Evolutionary conservation across 2,888 invertebrate genomes (phyloP).

Genomic region (Lottia gigantea): DNA sequence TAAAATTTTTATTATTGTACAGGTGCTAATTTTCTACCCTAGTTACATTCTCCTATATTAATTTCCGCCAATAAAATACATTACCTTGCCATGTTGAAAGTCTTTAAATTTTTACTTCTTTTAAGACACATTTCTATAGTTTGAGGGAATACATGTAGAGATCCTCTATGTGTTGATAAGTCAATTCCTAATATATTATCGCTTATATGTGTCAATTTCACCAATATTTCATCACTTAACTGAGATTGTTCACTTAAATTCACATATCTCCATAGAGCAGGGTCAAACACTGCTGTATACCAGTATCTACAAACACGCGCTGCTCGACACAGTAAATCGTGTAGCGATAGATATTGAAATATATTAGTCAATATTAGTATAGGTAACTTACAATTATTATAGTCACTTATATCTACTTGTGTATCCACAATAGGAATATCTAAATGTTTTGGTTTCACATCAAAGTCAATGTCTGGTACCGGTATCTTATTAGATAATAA

Average conservation of each 20-base stretch:
- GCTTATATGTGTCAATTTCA: constrained; percentile 39
- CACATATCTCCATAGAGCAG: constrained; percentile 41
- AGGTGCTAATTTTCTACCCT: no score
- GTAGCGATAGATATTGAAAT: constrained; percentile 33
- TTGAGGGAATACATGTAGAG: constrained; percentile 36
- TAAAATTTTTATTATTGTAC: no score
- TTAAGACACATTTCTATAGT: constrained; percentile 37
- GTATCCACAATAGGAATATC: no score
- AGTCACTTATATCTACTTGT: no score
- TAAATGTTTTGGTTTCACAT: no score
- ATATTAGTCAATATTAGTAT: constrained; percentile 33
- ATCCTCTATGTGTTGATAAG: constrained; percentile 39
- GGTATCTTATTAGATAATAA: not conserved
- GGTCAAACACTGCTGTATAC: constrained; percentile 38
- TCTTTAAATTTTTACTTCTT: constrained; percentile 38
- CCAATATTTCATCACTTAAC: constrained; percentile 34
- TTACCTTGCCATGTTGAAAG: constrained; percentile 46
- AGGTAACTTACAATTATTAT: constrained; percentile 27
- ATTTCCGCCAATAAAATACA: not conserved
- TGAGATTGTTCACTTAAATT: constrained; percentile 35
- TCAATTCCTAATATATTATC: constrained; percentile 44
- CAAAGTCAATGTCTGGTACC: not conserved
- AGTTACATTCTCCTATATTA: no score
- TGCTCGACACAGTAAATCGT: constrained; percentile 29
- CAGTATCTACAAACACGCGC: constrained; percentile 41